These are phyloP conservation scores for Scytalopus superciliaris DNA, from an alignment of 2,113 vertebrate species.

Conservation along the genomic window DNA sequence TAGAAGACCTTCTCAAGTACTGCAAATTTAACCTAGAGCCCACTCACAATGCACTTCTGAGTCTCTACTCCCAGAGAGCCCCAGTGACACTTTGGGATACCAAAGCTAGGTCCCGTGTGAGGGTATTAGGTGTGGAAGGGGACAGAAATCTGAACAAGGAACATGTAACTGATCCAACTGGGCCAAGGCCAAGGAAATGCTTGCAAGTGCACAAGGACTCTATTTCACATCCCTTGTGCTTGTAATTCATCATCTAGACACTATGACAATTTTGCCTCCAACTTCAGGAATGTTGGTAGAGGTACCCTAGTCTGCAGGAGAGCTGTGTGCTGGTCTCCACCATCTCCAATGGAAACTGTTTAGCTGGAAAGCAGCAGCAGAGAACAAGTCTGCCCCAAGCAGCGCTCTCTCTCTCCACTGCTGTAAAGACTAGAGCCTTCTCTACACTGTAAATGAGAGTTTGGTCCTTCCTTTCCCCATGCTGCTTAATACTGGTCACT, in stretches of 20 bases:
- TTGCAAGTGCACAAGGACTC: background rate
- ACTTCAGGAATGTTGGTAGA: background rate
- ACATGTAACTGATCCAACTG: background rate
- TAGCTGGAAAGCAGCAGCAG: background rate
- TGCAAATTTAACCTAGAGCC: background rate
- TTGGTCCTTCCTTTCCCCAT: background rate
- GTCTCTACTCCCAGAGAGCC: background rate
- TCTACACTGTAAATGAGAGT: background rate
- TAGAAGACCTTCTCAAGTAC: background rate
- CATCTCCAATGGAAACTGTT: background rate
- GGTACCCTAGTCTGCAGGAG: background rate
- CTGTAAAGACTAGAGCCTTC: background rate
- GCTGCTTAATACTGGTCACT: background rate
- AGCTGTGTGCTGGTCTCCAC: background rate
- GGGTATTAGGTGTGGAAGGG: background rate
- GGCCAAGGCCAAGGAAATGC: background rate
- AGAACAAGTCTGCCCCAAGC: background rate
- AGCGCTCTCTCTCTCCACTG: background rate
- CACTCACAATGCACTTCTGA: accelerated
- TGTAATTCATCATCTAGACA: background rate
- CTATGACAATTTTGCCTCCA: background rate
- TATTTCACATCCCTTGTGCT: background rate
- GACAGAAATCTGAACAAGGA: background rate
- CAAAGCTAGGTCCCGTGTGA: background rate
- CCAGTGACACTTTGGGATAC: background rate